phyloP scores from a whole-genome alignment of 2,888 invertebrate genomes.

The Synergus umbraculus region DNA sequence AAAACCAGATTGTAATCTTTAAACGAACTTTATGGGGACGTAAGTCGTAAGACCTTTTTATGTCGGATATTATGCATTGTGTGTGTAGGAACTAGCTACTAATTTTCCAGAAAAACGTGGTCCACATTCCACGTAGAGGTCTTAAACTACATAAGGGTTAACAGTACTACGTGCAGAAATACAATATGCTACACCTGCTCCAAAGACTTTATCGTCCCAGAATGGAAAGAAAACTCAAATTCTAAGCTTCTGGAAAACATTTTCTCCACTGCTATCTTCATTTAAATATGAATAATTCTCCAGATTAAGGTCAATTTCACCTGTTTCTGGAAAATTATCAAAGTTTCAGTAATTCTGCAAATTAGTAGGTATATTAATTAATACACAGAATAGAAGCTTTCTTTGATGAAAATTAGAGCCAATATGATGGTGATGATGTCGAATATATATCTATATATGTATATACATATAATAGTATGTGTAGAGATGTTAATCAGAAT shows the following conservation, averaged over 20 bases:
- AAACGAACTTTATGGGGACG: not conserved
- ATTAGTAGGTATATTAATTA: not conserved
- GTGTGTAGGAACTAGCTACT: constrained; percentile 4
- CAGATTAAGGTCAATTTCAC: not conserved
- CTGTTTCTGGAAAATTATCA: not conserved
- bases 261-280: too few species aligned
- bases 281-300: not conserved
- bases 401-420: not conserved
- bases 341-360: not conserved
- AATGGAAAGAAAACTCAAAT: not conserved
- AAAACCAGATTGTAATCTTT: not conserved
- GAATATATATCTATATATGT: not conserved
- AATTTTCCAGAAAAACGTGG: constrained; percentile 24
- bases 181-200: constrained; percentile 10
- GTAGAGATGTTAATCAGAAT: constrained; percentile 74
- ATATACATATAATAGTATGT: constrained; percentile 21
- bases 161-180: constrained; percentile 14
- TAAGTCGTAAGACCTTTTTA: not conserved
- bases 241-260: not conserved
- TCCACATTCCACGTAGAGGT: not conserved
- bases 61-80: constrained; percentile 16
- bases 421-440: not conserved
- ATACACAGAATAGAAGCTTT: not conserved
- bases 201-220: not conserved
- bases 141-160: constrained; percentile 7